phyloP scores from a whole-genome alignment of 2,797 vertebrate genomes.

The Melanotaenia nigrans region DNA sequence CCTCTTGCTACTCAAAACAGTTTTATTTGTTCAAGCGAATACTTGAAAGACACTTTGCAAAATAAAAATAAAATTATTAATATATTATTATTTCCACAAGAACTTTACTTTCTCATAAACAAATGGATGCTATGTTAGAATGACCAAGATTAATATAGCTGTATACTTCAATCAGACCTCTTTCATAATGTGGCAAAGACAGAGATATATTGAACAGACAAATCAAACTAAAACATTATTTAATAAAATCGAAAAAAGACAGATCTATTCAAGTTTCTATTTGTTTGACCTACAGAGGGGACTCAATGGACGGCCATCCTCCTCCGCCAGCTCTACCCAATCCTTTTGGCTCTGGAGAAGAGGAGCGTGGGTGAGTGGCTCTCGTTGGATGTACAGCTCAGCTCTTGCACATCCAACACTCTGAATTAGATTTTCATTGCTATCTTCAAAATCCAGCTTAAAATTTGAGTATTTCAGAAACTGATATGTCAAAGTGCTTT shows the following conservation, averaged over 20 bases:
- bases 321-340: constrained; percentile 54
- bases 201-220: neutral
- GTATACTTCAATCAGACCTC: constrained; percentile 5
- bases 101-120: neutral
- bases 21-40: neutral
- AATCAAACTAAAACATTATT: neutral
- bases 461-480: neutral
- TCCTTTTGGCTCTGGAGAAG: constrained; percentile 76
- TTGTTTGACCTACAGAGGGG: constrained; percentile 49
- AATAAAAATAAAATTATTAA: neutral
- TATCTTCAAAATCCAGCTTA: neutral
- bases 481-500: neutral
- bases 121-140: constrained; percentile 1
- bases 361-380: constrained; percentile 70
- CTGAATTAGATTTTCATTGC: neutral
- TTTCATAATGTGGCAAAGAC: neutral
- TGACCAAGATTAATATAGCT: neutral
- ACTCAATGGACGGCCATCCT: constrained; percentile 21
- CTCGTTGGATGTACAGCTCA: neutral
- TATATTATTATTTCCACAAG: neutral
- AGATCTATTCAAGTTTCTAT: neutral
- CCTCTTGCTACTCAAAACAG: neutral
- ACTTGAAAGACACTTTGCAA: neutral
- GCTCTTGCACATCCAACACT: neutral
- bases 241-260: neutral